These are phyloP conservation scores for Spheniscus humboldti DNA, from an alignment of 2,797 vertebrate genomes.

Conservation along the genomic window DNA sequence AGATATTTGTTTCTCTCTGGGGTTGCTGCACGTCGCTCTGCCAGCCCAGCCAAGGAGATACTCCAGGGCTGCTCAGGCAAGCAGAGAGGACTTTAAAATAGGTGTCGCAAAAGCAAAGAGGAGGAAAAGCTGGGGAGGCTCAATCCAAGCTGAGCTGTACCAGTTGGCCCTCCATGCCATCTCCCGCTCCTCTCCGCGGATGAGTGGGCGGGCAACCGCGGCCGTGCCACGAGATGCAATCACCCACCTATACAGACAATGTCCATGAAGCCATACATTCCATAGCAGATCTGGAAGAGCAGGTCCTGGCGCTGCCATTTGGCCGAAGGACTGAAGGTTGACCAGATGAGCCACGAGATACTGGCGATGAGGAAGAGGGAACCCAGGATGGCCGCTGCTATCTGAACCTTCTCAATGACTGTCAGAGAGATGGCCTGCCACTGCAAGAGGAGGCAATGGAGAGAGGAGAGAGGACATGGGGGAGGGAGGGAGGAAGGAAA, in stretches of 20 bases:
- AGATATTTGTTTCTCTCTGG: background rate
- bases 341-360: slow-evolving; percentile 99
- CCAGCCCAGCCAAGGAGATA: background rate
- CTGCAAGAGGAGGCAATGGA: slow-evolving; percentile 65
- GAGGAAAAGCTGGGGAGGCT: background rate
- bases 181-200: background rate
- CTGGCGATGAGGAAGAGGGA: slow-evolving; percentile 98
- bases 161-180: background rate
- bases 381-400: slow-evolving; percentile 95
- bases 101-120: background rate
- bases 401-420: slow-evolving; percentile 98
- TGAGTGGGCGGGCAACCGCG: accelerated
- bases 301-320: slow-evolving; percentile 99
- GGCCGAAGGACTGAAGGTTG: slow-evolving; percentile 95
- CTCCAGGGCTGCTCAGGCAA: accelerated
- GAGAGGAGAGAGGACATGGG: background rate
- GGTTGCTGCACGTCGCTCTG: background rate
- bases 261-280: slow-evolving; percentile 99
- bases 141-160: background rate
- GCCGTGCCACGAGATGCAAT: background rate
- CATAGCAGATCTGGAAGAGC: slow-evolving; percentile 99
- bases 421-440: slow-evolving; percentile 99
- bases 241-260: slow-evolving; percentile 97
- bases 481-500: background rate
- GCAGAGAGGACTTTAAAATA: background rate